These are phyloP conservation scores for Poeciliopsis occidentalis DNA, from an alignment of 2,113 vertebrate species.

Conservation along the genomic window DNA sequence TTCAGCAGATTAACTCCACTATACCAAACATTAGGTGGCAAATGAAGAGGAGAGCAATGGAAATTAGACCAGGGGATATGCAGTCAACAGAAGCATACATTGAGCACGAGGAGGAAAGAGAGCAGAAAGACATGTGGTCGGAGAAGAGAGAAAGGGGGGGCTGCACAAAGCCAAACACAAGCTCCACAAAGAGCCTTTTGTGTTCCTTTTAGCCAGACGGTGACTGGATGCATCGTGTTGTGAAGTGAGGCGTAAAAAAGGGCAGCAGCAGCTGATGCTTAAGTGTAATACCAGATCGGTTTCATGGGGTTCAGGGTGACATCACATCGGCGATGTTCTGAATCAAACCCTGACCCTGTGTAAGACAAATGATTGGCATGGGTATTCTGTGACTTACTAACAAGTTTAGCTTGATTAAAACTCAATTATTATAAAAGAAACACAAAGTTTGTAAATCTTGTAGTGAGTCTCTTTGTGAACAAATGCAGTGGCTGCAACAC, in stretches of 20 bases:
- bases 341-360: conserved; percentile 13
- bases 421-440: not conserved
- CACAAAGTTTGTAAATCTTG: not conserved
- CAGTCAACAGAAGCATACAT: conserved; percentile 19
- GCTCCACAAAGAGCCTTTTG: conserved; percentile 89
- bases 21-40: not conserved
- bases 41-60: conserved; percentile 17
- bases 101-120: conserved; percentile 11
- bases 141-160: conserved; percentile 40
- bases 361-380: not conserved
- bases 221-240: conserved; percentile 57
- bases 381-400: not conserved
- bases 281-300: conserved; percentile 63
- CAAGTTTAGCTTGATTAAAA: not conserved
- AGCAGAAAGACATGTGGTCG: conserved; percentile 23
- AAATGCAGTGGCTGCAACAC: not conserved
- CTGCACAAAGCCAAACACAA: conserved; percentile 85
- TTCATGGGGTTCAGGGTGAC: conserved; percentile 42
- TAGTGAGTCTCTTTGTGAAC: not conserved
- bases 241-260: conserved; percentile 53
- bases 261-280: conserved; percentile 52
- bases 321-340: conserved; percentile 46
- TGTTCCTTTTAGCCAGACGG: conserved; percentile 62
- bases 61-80: conserved; percentile 2
- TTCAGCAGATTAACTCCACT: not conserved